A percentile compares a stretch with the other conserved stretches of the same genome.
phyloP scores from a whole-genome alignment of 2,797 vertebrate species.

The Paguma larvata region DNA sequence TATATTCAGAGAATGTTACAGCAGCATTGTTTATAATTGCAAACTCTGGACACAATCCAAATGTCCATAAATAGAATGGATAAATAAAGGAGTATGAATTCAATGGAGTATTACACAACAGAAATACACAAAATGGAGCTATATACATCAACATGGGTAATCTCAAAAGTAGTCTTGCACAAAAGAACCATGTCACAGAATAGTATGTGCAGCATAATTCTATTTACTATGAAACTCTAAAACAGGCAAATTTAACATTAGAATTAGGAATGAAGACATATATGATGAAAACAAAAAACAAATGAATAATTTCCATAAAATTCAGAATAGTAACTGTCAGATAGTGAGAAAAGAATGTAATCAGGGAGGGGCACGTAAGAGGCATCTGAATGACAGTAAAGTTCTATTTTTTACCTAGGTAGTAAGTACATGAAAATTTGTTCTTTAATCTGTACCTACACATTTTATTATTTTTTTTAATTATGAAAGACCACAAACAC shows the following conservation, averaged over 20 bases:
- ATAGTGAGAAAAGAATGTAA: background rate
- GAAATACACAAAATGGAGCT: slow-evolving; percentile 15
- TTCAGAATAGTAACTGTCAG: background rate
- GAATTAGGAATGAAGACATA: slow-evolving; percentile 30
- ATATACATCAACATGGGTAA: background rate
- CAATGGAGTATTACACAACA: background rate
- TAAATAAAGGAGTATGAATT: background rate
- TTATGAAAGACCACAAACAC: background rate
- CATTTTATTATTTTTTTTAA: background rate
- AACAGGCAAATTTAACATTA: background rate
- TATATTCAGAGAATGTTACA: background rate
- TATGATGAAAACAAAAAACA: background rate
- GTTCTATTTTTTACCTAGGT: background rate
- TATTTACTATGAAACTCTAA: slow-evolving; percentile 1
- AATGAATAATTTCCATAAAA: background rate
- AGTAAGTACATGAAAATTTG: background rate
- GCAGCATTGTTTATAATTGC: background rate
- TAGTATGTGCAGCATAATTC: background rate
- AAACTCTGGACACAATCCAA: slow-evolving; percentile 34
- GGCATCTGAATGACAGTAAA: background rate
- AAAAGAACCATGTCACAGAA: background rate
- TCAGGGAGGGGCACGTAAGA: background rate
- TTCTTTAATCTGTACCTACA: background rate
- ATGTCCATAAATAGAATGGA: background rate
- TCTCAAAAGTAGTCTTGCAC: background rate